Conservation (phyloP, 1,140 invertebrate species). For the Carposina sasakii region DNA sequence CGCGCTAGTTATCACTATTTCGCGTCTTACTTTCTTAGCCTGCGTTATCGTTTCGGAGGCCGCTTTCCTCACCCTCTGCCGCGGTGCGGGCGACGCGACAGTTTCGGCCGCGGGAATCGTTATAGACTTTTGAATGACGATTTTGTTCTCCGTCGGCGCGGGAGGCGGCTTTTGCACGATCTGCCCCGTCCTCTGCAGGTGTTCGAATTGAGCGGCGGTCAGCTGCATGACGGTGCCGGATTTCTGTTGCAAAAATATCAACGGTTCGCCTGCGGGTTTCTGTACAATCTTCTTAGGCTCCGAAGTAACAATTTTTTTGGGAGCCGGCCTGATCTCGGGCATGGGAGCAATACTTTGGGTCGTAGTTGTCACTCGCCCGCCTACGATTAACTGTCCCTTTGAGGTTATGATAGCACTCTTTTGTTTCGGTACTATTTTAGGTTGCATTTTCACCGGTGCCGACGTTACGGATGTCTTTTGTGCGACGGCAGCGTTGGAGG, state of each 20-base stretch:
- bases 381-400: conserved; percentile 71
- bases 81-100: conserved; percentile 28
- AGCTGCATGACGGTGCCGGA: conserved; percentile 63
- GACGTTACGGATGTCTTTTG: conserved; percentile 39
- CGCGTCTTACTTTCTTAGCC: conserved; percentile 50
- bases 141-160: conserved; percentile 43
- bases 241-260: conserved; percentile 64
- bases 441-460: conserved; percentile 35
- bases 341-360: conserved; percentile 67
- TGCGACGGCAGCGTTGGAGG: conserved; percentile 29
- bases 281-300: conserved; percentile 50
- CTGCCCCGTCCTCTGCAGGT: conserved; percentile 65
- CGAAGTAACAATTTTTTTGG: conserved; percentile 33
- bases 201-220: conserved; percentile 65
- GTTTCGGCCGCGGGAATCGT: conserved; percentile 40
- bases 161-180: conserved; percentile 51
- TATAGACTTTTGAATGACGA: conserved; percentile 57
- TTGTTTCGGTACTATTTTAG: conserved; percentile 56
- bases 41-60: conserved; percentile 35
- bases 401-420: conserved; percentile 68
- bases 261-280: conserved; percentile 45
- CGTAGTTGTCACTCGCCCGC: conserved; percentile 45
- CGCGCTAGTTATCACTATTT: conserved; percentile 20
- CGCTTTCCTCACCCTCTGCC: conserved; percentile 42
- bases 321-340: conserved; percentile 52